Base-by-base conservation (phyloP, 1,140 invertebrate genomes). In the Apis laboriosa region DNA sequence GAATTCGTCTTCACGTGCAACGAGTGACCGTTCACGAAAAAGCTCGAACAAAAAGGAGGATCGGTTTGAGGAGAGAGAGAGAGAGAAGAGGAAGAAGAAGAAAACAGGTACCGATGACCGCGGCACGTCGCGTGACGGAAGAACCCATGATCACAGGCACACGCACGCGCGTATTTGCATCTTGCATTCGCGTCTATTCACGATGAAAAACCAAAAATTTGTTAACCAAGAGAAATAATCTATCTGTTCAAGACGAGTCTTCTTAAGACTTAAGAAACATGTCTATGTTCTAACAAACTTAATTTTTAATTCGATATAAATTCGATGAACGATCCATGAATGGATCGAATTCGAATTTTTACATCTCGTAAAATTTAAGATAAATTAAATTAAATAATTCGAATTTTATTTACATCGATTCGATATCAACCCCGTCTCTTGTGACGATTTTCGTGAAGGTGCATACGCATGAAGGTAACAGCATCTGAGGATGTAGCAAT, bases 401-500 rank as follows among this genome's bases (percentile, higher is more conserved):
- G 63, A 34, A 8, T 9, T 17, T 24, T 21, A 9, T 43, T 43
- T 67, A 43, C 43, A 13, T 13, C 5, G 34, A 43, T 21, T 49
- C 28, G 43, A 79, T 43, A 58, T 56, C 49, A 34, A 24, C 63
- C n/a, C 24, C 55, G 28, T n/a, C 53, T 53, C 51, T 55, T 58
- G 63, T 43, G 67, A 77, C 66, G 80, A 82, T 85, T 85, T 81
- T 76, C n/a, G 80, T 61, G 79, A 76, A 82, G 77, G 74, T 64
- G 67, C 71, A 70, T 60, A 70, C 53, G n/a, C 73, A 60, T 34
- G 66, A 34, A 56, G 70, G 84, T 63, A 70, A 49, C 86, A 88
- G 88, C 88, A 88, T 89, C 87, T 83, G 87, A 89, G 88, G 87
- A 89, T 89, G 87, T 88, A 77, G 88, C 87, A 89, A 89, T 89